Evolutionary conservation across 1,140 invertebrate genomes (phyloP).

Genomic region (Panagrolaimus sp.): DNA sequence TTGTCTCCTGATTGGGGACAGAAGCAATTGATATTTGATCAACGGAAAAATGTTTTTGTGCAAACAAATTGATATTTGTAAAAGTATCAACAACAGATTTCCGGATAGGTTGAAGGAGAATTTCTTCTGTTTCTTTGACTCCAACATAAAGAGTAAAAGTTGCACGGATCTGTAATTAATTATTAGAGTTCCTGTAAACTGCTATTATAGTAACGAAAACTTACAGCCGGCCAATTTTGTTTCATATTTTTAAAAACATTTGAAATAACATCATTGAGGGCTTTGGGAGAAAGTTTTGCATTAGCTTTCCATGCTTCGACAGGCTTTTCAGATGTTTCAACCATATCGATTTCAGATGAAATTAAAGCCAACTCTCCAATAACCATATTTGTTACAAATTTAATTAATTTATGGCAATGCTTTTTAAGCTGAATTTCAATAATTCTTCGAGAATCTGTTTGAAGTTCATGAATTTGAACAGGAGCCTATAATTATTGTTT

Average conservation of each 20-base stretch:
- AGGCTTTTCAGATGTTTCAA: conserved; percentile 3
- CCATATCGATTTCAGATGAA: conserved; percentile 25
- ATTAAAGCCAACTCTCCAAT: conserved; percentile 29
- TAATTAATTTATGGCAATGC: conserved; percentile 45
- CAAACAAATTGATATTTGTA: conserved; percentile 36
- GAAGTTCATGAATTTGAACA: conserved; percentile 50
- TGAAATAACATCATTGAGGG: conserved; percentile 32
- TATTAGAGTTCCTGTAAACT: neutral
- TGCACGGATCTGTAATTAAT: conserved; percentile 36
- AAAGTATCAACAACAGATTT: conserved; percentile 44
- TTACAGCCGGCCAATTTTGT: conserved; percentile 49
- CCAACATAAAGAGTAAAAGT: conserved; percentile 54
- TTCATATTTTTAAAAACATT: conserved; percentile 44
- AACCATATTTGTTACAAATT: conserved; percentile 33
- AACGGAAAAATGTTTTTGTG: conserved; percentile 38
- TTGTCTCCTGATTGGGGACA: conserved; percentile 52
- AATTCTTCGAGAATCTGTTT: conserved; percentile 50
- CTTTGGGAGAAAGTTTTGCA: conserved; percentile 27
- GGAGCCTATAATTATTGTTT: conserved; percentile 37
- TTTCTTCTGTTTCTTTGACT: conserved; percentile 50
- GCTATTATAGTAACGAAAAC: too few species aligned
- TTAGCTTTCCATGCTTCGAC: conserved; percentile 15
- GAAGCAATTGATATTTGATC: conserved; percentile 49
- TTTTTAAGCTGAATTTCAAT: conserved; percentile 48
- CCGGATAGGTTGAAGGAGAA: conserved; percentile 50